phyloP scores from a whole-genome alignment of 2,113 vertebrate species.

The Sarotherodon lohbergeri region DNA sequence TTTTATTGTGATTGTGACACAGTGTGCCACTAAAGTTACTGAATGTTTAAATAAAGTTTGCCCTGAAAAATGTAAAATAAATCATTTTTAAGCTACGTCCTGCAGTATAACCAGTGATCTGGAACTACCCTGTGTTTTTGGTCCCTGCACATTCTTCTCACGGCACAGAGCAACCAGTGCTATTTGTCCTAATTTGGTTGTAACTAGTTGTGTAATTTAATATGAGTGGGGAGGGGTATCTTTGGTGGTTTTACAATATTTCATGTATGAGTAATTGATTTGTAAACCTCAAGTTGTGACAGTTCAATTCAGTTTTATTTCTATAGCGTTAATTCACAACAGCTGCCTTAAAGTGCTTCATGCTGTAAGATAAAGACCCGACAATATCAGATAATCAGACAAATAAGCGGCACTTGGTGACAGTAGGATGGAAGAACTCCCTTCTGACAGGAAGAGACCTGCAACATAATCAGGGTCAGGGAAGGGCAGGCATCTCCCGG shows the following conservation, averaged over 20 bases:
- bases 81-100: rapidly evolving
- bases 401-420: not conserved
- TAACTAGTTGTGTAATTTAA: not conserved
- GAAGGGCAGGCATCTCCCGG: not conserved
- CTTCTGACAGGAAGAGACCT: not conserved
- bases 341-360: not conserved
- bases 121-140: not conserved
- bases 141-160: not conserved
- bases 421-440: not conserved
- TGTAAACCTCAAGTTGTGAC: not conserved
- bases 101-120: not conserved
- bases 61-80: not conserved
- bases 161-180: not conserved
- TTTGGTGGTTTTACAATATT: not conserved
- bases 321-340: not conserved
- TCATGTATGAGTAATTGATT: not conserved
- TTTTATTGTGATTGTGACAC: not conserved
- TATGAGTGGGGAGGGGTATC: not conserved
- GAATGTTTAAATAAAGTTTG: not conserved
- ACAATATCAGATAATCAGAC: not conserved
- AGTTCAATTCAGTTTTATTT: not conserved
- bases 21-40: not conserved
- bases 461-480: not conserved
- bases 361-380: not conserved
- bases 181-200: not conserved